Evolutionary conservation across 2,797 vertebrate genomes (phyloP), one percentile per base, ranked within the genome.

Genomic region (Alauda arvensis): DNA sequence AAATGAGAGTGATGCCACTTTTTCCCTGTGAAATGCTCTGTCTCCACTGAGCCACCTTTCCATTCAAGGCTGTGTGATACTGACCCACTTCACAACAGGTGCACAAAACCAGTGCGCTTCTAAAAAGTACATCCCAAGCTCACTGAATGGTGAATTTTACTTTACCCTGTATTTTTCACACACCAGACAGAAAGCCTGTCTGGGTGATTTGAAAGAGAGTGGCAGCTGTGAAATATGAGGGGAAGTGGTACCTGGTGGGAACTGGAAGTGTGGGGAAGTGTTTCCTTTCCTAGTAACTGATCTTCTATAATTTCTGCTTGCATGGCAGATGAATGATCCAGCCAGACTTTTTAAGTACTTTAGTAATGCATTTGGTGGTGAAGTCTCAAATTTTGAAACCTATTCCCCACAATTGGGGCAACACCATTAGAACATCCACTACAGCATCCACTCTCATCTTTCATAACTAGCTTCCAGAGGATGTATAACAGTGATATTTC

Each of bases 91-190:
- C 79, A 76, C 45, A 67, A 15, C 46, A 76, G 62, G 49, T 90
- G 14, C 65, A 71, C 82, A 93, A 95, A 91, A 45, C n/a, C 59
- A 55, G 7, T 68, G 31, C 6, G 18, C 42, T 91, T 88, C 77
- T 89, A 57, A 65, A 88, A 93, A 88, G 4, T 56, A 72, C 67
- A 80, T 91, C 79, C 48, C 25, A 83, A 74, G 42, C 90, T 92
- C 72, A 46, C 18, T 42, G 39, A 88, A 88, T 76, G 67, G 53
- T 55, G 24, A 93, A 79, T 62, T 95, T 94, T 94, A 84, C 82
- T 93, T 91, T 94, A 52, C 72, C n/a, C 51, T 77, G 24, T 43
- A 23, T 94, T 96, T 94, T 81, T 90, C 70, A 91, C 10, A 88
- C 48, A 76, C 48, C 75, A 68, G 42, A 40, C 56, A 56, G 77